Base-by-base conservation (phyloP, 2,888 invertebrate genomes). In the Ophioninae sp. region DNA sequence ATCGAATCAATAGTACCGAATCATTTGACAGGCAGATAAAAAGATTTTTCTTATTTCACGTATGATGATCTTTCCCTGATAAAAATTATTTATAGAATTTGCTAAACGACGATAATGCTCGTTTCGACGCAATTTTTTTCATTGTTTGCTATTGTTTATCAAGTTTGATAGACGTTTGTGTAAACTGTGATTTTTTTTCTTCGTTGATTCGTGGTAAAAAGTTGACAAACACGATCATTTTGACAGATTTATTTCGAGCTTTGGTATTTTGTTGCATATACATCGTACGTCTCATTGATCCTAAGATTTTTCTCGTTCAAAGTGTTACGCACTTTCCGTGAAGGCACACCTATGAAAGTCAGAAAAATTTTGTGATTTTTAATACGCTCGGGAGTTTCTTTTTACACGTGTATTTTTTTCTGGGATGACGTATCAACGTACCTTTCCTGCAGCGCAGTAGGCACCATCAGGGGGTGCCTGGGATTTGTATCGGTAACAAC, bases 301-400 rank as follows among this genome's bases (percentile, higher is more conserved):
- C 3, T 5, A 17, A 13, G 17, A 50, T 50, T 50, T 50, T 50
- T 6, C 17, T 13, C 50, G 17, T 3, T 75, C 7, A 50, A 0
- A 69, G 7, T 13, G 3, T 50, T 6, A 81, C 7, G 64, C 80
- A 81, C 61, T 69, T 62, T 64, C 80, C 80, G 6, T 75, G 75
- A 6, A 81, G 17, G 23, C 80, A 81, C 6, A 75, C 39, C 80
- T 81, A 59, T 13, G 59, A 68, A 21, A 17, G 30, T 7, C 6
- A 30, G 30, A 70, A 37, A 30, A 74, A 56, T 13, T 30, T 37
- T n/a, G 13, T 6, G 6, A 61, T 6, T 3, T 30, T 30, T 2
- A 30, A 30, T 30, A 30, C 3, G 30, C 1, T 30, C 30, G 3
- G 30, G 3, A 30, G 30, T 30, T 2, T 30, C 30, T 30, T 61